Base-by-base conservation (phyloP, 2,797 vertebrate genomes). In the Apodemus agrarius region DNA sequence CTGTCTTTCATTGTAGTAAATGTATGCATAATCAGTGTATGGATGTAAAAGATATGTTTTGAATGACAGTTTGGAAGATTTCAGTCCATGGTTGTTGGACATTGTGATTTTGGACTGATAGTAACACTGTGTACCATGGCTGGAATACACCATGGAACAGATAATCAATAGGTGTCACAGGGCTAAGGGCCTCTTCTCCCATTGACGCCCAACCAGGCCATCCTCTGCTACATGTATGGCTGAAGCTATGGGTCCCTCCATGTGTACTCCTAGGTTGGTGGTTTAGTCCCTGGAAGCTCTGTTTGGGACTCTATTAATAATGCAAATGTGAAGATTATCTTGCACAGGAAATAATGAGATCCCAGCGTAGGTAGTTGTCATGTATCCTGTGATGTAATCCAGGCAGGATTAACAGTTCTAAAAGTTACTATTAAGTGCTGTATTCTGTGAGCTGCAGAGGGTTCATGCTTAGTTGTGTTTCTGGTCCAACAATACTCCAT, bases 321-420 rank as follows among this genome's bases (percentile, higher is more conserved):
- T 75, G 14, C 63, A 26, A 3, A 12, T 4, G 3, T 75, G 2
- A 90, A 31, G 0, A 88, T 57, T 31, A 34, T 22, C 5, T 40
- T 0, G 40, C 61, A 74, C 1, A 10, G 3, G 31, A 1, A 59
- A 3, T 37, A 26, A 72, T 69, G 14, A 63, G 40, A 93, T 65
- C 65, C 14, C 2, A 54, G 5, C 24, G 24, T 9, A 54, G 24
- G 1, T 54, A 9, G 0, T 16, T 57, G 43, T 40, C 17, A 9
- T 19, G n/a, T 37, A 8, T 8, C 34, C 17, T 3, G 34, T 9
- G 52, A 57, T 92, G 43, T 46, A 61, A 79, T 90, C 61, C 52
- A 10, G 26, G 19, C 4, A n/a, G 13, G 7, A 24, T 4, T 34
- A 54, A 91, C 3, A 83, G 12, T 0, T 11, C 9, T 4, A 11